Evolutionary conservation across 1,140 invertebrate genomes (phyloP).

Genomic region (Drosophila novamexicana): DNA sequence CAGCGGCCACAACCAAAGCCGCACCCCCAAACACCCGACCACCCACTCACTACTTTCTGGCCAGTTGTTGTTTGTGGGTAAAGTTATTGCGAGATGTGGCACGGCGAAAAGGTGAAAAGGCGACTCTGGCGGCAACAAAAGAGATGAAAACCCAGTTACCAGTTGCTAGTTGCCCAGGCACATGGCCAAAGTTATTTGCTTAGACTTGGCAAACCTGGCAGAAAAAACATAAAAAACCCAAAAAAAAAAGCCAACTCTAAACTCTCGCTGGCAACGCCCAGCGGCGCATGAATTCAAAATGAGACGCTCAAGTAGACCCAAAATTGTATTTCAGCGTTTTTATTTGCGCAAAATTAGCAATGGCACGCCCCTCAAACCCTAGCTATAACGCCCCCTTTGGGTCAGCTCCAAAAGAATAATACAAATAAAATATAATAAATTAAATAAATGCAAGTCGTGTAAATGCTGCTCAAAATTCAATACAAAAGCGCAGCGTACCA

Average conservation of each 20-base stretch:
- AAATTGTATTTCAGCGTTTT: constrained; percentile 67
- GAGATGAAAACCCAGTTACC: constrained; percentile 38
- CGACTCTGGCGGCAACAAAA: constrained; percentile 21
- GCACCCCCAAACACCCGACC: not conserved
- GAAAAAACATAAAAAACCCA: constrained; percentile 40
- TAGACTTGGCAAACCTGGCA: constrained; percentile 32
- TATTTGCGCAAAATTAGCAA: constrained; percentile 76
- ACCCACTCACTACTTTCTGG: constrained; percentile 4
- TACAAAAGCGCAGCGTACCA: constrained; percentile 17
- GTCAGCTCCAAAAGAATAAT: constrained; percentile 5
- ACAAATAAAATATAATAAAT: constrained; percentile 1
- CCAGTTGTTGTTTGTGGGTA: constrained; percentile 21
- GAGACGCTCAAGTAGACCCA: constrained; percentile 66
- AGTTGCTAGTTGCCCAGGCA: constrained; percentile 34
- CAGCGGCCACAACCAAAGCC: constrained; percentile 41
- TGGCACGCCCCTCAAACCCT: not conserved
- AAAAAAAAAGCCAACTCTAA: constrained; percentile 31
- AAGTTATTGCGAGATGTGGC: constrained; percentile 38
- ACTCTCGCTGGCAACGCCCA: constrained; percentile 26
- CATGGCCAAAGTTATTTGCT: constrained; percentile 51
- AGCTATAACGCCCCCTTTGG: not conserved
- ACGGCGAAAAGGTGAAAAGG: constrained; percentile 47
- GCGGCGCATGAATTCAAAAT: constrained; percentile 77
- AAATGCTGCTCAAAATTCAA: constrained; percentile 39
- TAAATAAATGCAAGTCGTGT: not conserved